Evolutionary conservation across 1,140 invertebrate species (phyloP).

Genomic region (Microplitis demolitor): DNA sequence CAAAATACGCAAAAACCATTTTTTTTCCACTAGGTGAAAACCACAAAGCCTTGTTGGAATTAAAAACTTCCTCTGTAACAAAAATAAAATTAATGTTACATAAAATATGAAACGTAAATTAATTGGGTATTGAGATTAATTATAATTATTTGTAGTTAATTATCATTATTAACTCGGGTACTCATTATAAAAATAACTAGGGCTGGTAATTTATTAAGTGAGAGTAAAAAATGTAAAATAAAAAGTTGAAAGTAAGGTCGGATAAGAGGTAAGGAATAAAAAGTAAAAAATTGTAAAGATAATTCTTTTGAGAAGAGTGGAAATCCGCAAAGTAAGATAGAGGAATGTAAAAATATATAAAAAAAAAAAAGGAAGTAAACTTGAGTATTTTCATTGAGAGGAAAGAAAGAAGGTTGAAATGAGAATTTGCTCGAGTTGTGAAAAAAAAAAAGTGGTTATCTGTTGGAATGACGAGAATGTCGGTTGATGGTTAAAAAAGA

Average conservation of each 20-base stretch:
- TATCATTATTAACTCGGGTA: no score
- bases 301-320: not conserved
- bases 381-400: not conserved
- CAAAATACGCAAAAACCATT: conserved; percentile 82
- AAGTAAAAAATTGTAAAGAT: not conserved
- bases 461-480: conserved; percentile 16
- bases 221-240: no score
- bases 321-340: not conserved
- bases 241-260: not conserved
- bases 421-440: conserved; percentile 6
- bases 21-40: conserved; percentile 82
- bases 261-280: not conserved
- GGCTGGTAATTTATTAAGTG: no score
- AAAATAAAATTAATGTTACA: conserved; percentile 33
- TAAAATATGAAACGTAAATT: not conserved
- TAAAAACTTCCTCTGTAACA: conserved; percentile 86
- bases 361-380: not conserved
- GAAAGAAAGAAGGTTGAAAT: not conserved
- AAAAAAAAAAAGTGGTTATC: not conserved
- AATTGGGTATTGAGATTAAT: not conserved
- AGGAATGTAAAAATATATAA: not conserved
- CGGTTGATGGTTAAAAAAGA: conserved; percentile 4
- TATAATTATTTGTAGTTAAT: no score
- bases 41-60: conserved; percentile 84
- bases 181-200: no score